Percentiles rank a stretch among this genome's conserved stretches.
phyloP scores from a whole-genome alignment of 2,113 vertebrate species.

The Salvator merianae region DNA sequence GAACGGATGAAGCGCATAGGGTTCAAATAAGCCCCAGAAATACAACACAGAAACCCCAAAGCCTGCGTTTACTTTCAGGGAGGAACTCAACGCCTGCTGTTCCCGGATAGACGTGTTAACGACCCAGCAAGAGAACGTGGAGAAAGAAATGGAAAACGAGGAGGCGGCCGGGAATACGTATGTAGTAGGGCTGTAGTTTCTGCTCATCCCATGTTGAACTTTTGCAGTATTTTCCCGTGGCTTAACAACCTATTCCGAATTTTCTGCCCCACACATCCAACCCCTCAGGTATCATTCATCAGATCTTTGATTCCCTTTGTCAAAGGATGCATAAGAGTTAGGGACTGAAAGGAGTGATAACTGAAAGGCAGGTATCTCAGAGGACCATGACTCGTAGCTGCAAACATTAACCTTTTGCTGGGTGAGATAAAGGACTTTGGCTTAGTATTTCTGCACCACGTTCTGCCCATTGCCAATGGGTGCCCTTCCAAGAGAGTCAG shows the following conservation, averaged over 20 bases:
- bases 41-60: no score
- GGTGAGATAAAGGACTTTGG: rapidly evolving
- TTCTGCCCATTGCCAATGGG: not conserved
- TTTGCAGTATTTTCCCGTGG: not conserved
- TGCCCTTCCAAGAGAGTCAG: not conserved
- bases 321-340: not conserved
- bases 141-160: conserved; percentile 69
- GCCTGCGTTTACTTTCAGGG: conserved; percentile 55
- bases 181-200: conserved; percentile 46
- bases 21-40: no score
- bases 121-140: conserved; percentile 73
- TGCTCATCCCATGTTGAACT: not conserved
- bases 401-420: not conserved
- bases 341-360: not conserved
- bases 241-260: not conserved
- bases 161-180: conserved; percentile 77
- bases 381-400: not conserved
- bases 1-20: not conserved
- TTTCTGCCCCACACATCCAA: not conserved
- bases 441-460: not conserved
- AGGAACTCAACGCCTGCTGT: conserved; percentile 74
- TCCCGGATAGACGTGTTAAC: conserved; percentile 68
- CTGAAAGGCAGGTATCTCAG: not conserved
- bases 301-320: not conserved
- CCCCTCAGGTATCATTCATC: not conserved